Percentiles rank a stretch among this genome's conserved stretches.
Conservation (phyloP, 2,888 invertebrate species). For the Tribolium freemani region DNA sequence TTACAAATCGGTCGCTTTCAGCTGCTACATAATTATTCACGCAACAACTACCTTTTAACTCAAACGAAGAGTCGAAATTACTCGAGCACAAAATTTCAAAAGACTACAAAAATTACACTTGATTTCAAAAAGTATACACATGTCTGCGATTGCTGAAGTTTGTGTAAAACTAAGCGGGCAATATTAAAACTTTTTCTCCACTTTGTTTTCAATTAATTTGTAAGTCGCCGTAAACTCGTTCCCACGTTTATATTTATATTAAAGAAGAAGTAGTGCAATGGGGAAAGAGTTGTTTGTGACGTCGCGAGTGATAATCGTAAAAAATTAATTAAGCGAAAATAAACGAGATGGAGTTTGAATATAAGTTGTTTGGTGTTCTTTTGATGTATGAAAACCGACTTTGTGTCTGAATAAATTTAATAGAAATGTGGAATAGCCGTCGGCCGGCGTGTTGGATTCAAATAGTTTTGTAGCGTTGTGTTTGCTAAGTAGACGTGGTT, state of each 20-base stretch:
- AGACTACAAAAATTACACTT: background rate
- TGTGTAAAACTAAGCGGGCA: slow-evolving; percentile 29
- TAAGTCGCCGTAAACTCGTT: background rate
- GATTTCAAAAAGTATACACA: background rate
- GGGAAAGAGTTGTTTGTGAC: background rate
- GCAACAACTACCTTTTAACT: background rate
- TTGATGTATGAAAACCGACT: slow-evolving; percentile 8
- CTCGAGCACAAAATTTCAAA: too few relatives aligned
- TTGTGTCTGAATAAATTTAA: slow-evolving; percentile 15
- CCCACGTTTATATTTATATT: background rate
- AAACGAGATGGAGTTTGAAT: slow-evolving; percentile 2
- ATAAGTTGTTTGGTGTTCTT: slow-evolving; percentile 12
- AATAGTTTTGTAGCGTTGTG: slow-evolving; percentile 13
- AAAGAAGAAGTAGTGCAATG: background rate
- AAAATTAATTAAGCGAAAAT: slow-evolving; percentile 3
- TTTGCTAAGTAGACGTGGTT: slow-evolving; percentile 32
- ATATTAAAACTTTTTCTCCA: slow-evolving; percentile 33
- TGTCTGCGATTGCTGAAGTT: background rate
- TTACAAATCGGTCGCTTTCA: background rate
- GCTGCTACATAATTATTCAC: background rate
- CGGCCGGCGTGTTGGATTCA: slow-evolving; percentile 8
- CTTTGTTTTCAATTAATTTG: slow-evolving; percentile 34
- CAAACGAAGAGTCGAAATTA: background rate
- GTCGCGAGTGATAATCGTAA: background rate
- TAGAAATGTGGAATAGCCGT: slow-evolving; percentile 15